Evolutionary conservation across 2,113 vertebrate genomes (phyloP).

Genomic region (Callocephalon fimbriatum): DNA sequence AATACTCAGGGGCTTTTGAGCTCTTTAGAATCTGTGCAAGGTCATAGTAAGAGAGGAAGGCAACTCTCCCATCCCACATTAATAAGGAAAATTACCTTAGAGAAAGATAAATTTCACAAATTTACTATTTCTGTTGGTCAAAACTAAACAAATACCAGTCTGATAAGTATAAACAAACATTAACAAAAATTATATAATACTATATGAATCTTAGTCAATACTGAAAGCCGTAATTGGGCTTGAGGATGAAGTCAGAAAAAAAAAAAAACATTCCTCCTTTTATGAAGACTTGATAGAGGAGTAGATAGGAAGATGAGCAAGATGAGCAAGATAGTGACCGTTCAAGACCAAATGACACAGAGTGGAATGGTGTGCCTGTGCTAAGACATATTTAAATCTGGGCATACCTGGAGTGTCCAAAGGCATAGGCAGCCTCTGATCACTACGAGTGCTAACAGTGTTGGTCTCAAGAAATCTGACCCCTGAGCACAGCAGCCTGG

Average conservation of each 20-base stretch:
- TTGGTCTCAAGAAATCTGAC: accelerated
- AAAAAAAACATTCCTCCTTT: not conserved
- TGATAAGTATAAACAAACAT: not conserved
- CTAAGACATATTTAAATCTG: not conserved
- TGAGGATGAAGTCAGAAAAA: not conserved
- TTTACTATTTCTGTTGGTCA: not conserved
- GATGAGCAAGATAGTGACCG: not conserved
- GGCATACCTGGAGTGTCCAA: not conserved
- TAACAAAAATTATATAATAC: not conserved
- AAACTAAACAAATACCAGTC: not conserved
- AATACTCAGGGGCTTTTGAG: not conserved
- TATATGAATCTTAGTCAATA: not conserved
- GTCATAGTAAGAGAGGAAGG: not conserved
- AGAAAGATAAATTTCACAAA: not conserved
- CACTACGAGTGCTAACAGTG: not conserved
- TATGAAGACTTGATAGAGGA: not conserved
- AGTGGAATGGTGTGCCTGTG: not conserved
- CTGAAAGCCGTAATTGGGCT: not conserved
- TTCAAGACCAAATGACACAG: not conserved
- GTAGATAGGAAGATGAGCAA: not conserved
- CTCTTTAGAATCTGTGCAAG: not conserved
- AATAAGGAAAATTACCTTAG: not conserved
- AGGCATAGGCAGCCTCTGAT: not conserved
- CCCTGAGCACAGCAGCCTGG: not conserved
- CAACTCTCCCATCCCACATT: not conserved